phyloP scores from a whole-genome alignment of 2,113 vertebrate species.

The Murina feae region DNA sequence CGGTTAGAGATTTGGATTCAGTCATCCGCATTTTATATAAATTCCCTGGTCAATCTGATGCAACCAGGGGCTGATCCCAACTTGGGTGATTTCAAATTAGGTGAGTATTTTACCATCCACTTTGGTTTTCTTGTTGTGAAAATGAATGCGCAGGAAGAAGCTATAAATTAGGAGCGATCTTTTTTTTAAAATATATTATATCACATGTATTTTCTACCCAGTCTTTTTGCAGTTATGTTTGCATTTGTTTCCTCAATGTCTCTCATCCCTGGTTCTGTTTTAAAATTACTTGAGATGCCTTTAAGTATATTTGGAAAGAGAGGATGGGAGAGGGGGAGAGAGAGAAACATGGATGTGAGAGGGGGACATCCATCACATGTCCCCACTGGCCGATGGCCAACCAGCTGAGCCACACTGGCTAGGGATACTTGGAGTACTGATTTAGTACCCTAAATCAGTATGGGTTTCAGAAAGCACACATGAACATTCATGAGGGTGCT shows the following conservation, averaged over 20 bases:
- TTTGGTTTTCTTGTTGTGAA: slow-evolving; percentile 10
- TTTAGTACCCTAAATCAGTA: too few relatives aligned
- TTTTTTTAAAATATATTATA: background rate
- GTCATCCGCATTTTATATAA: slow-evolving; percentile 9
- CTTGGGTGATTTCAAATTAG: background rate
- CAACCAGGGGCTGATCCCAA: background rate
- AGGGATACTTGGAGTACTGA: background rate
- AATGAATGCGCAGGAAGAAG: background rate
- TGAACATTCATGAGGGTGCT: background rate
- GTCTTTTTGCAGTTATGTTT: background rate
- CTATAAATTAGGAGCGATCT: background rate
- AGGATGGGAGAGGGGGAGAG: background rate
- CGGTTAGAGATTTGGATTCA: background rate
- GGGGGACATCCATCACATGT: background rate
- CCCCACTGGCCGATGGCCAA: background rate
- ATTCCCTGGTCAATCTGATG: background rate
- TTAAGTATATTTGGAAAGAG: background rate
- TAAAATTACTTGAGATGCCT: background rate
- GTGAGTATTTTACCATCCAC: background rate
- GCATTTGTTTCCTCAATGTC: background rate
- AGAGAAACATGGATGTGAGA: background rate
- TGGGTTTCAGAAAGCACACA: background rate
- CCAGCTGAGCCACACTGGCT: background rate
- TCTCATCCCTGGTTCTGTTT: background rate
- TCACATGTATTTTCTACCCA: background rate